Base-by-base conservation (phyloP, 2,797 vertebrate genomes). In the Melopsittacus undulatus region DNA sequence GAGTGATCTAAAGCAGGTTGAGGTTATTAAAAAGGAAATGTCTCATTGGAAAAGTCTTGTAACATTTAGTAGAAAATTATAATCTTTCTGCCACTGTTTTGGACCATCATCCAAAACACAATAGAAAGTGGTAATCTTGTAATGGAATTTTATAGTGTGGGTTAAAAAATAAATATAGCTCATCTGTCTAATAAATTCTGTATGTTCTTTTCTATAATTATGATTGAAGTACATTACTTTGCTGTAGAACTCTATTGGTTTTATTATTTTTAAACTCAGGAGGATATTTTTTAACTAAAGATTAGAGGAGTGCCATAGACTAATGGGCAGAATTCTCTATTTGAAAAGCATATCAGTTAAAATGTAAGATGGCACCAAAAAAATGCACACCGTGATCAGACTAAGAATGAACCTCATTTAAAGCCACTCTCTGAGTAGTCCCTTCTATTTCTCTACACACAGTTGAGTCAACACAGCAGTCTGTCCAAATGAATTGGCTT, bases 271-370 rank as follows among this genome's bases (percentile, higher is more conserved):
- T 83, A 62, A 95, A 89, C 85, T 74, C 77, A 46, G 81, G 30
- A 84, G 64, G 56, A 43, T 84, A 74, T 93, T 92, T 96, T 95
- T 92, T 40, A 93, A 91, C 74, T 92, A 74, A 84, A 95, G 90
- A 89, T 96, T 95, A 96, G 68, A 87, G 0, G 7, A 93, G 86
- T 94, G 61, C 56, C 36, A 26, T 70, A 90, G 94, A 94, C 68
- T 90, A 92, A 88, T 87, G 68, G 91, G 42, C 68, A 90, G 77
- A 92, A 90, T 89, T 92, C 69, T 90, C 85, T 80, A 42, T 94
- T 77, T 94, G 92, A 94, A 92, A 96, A 96, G 81, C 72, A 2
- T 94, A 93, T 96, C 78, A 80, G 91, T 92, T 94, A 93, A 96
- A 93, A 96, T 80, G 57, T 87, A 94, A 95, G 88, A 95, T 94